A percentile compares a stretch with the other conserved stretches of the same genome.
These are phyloP conservation scores for Pyrrhosoma nymphula DNA, from an alignment of 2,888 invertebrate species.

Conservation along the genomic window DNA sequence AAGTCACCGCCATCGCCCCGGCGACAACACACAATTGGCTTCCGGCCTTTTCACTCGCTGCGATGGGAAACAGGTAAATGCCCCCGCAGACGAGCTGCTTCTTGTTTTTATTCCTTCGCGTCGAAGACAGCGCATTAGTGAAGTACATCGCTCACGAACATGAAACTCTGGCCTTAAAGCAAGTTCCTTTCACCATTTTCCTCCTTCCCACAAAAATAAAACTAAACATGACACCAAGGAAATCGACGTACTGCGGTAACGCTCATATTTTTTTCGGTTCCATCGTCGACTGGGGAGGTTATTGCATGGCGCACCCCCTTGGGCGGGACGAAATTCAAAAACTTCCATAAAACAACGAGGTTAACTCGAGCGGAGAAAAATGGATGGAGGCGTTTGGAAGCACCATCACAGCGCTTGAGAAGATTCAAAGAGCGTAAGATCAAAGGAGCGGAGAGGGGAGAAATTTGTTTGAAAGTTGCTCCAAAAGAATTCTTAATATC, in stretches of 20 bases:
- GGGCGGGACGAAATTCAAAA: neutral
- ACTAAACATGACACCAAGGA: neutral
- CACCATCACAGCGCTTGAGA: neutral
- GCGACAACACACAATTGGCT: neutral
- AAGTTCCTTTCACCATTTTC: neutral
- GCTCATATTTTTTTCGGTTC: neutral
- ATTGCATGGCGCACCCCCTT: neutral
- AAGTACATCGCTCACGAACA: neutral
- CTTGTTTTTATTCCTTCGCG: neutral
- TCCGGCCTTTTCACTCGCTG: neutral
- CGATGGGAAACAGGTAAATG: conserved; percentile 13
- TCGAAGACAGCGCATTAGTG: neutral
- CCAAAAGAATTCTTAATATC: neutral
- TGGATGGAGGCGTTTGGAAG: neutral
- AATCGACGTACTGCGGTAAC: neutral
- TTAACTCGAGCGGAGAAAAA: neutral
- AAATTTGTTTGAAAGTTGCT: neutral
- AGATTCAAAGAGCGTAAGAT: neutral
- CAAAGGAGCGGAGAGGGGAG: neutral
- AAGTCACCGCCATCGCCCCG: neutral
- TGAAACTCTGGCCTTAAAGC: neutral
- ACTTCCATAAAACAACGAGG: neutral
- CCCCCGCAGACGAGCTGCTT: neutral
- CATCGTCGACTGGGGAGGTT: neutral
- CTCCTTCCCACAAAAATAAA: neutral